Evolutionary conservation across 1,140 invertebrate species (phyloP).

Genomic region (Steinernema khuongi): DNA sequence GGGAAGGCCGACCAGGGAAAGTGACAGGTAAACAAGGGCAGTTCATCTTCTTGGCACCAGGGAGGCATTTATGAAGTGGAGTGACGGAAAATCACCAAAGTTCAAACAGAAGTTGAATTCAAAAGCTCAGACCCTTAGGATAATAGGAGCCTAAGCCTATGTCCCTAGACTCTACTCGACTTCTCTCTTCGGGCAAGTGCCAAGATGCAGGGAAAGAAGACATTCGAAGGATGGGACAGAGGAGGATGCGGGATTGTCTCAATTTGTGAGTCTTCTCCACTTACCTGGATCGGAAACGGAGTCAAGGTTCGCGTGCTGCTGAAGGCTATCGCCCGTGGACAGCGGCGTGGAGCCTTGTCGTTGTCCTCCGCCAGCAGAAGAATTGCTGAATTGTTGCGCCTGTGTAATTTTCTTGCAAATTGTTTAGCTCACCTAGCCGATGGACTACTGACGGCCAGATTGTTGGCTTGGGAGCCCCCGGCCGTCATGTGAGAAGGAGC

Average conservation of each 20-base stretch:
- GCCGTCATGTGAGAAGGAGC: constrained; percentile 36
- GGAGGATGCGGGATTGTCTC: neutral
- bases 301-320: constrained; percentile 22
- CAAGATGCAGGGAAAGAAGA: too few species aligned
- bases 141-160: too few species aligned
- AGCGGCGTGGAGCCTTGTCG: constrained; percentile 34
- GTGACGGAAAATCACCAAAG: too few species aligned
- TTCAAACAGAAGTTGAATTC: too few species aligned
- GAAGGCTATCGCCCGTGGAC: constrained; percentile 26
- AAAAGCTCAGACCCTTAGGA: too few species aligned
- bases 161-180: too few species aligned
- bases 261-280: neutral
- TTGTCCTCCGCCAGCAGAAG: constrained; percentile 24
- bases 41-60: too few species aligned
- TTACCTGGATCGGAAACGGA: constrained; percentile 39
- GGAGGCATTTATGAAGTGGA: too few species aligned
- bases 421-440: constrained; percentile 28
- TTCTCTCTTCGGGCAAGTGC: too few species aligned
- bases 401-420: neutral
- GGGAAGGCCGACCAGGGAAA: constrained; percentile 31
- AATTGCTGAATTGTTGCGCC: constrained; percentile 18
- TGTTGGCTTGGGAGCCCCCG: constrained; percentile 37
- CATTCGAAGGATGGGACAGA: neutral
- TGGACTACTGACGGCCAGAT: constrained; percentile 41
- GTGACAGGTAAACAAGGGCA: too few species aligned